These are phyloP conservation scores for Cephalotes varians DNA, from an alignment of 2,888 invertebrate genomes.

Conservation along the genomic window DNA sequence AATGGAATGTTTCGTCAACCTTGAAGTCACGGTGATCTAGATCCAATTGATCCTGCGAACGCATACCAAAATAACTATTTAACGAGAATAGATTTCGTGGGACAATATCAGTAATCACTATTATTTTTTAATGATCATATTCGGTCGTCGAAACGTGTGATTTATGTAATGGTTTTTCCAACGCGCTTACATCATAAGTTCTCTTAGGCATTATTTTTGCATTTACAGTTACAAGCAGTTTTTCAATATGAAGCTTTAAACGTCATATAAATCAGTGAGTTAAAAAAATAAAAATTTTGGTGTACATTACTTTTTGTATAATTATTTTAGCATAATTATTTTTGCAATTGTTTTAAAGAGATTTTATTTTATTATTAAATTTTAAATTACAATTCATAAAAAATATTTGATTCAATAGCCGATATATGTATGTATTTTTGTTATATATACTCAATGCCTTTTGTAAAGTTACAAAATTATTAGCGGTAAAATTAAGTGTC, in stretches of 20 bases:
- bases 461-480: neutral
- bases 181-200: conserved; percentile 28
- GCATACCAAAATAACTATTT: neutral
- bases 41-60: conserved; percentile 2
- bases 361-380: neutral
- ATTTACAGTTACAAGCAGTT: conserved; percentile 3
- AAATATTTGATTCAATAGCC: neutral
- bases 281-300: neutral
- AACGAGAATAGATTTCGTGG: conserved; percentile 27
- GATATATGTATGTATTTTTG: no score
- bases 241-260: neutral
- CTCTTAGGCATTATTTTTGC: conserved; percentile 33
- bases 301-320: neutral
- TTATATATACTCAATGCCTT: neutral
- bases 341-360: neutral
- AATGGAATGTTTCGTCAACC: conserved; percentile 51
- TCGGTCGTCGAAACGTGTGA: conserved; percentile 31
- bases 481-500: neutral
- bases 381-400: neutral
- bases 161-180: conserved; percentile 49
- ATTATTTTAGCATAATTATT: neutral
- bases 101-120: conserved; percentile 41
- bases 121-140: conserved; percentile 21
- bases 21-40: conserved; percentile 28
- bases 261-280: neutral